Base-by-base conservation (phyloP, 2,888 invertebrate species). In the Odontocerum albicorne region DNA sequence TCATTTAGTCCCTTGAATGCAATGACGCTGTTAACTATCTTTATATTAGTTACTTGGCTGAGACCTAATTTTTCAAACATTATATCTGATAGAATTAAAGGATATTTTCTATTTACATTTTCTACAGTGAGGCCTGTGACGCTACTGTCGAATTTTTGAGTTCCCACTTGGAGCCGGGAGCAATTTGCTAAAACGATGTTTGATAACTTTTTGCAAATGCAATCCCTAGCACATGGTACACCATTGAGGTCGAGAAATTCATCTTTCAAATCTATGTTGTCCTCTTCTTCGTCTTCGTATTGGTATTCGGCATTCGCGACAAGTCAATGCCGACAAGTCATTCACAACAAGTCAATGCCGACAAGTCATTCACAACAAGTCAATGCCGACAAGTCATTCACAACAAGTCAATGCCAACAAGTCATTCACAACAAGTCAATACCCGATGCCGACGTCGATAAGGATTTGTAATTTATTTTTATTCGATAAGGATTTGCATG, bases 1-100 rank as follows among this genome's bases (percentile, higher is more conserved):
- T 84, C 81, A 15, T 80, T 74, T 46, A 89, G 73, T 3, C 83
- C 85, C 58, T 81, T 79, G 75, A 91, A 90, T 0, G 89, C 88
- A 42, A 90, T 85, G 7, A 83, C 83, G 57, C 86, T 86, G 67
- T 88, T 85, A 46, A 81, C 80, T 63, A 89, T 86, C 65, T 83
- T 83, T 12, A 89, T 80, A 2, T 86, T 83, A 17, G 84, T 82
- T 31, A 88, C 74, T 63, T 82, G 80, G 63, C 83, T 80, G 19
- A 89, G 74, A 38, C 86, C 85, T 55, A 85, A 72, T 61, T 80
- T 80, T 60, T 76, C 72, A 68, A 86, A 86, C 63, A 84, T 80
- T 49, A 77, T 75, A 52, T 81, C 79, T 8, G 81, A 82, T 50
- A 89, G 71, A 12, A 81, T 72, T 50, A 85, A 80, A 10, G 82